Percentiles rank a stretch among this genome's conserved stretches.
Conservation (phyloP, 2,888 invertebrate genomes). For the Melipona bicolor region DNA sequence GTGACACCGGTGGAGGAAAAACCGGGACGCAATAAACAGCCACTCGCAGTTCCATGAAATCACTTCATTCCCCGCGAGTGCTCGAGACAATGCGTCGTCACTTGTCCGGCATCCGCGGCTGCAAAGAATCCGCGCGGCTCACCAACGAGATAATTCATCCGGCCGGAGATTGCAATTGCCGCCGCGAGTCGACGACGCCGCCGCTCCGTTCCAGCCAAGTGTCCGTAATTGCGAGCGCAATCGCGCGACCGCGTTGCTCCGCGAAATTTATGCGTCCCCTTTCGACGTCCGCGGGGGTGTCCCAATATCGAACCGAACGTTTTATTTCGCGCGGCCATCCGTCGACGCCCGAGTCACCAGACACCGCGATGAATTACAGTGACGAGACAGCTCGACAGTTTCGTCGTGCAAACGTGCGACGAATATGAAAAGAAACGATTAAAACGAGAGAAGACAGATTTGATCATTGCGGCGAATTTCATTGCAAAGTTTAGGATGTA, state of each 20-base stretch:
- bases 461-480: too few species aligned
- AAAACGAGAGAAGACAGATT: too few species aligned
- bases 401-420: neutral
- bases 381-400: neutral
- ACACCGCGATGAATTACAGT: too few species aligned
- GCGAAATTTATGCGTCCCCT: slow-evolving; percentile 70
- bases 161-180: slow-evolving; percentile 15
- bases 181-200: neutral
- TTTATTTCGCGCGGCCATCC: slow-evolving; percentile 62
- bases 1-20: neutral
- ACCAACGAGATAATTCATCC: slow-evolving; percentile 46
- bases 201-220: slow-evolving; percentile 13
- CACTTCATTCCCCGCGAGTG: slow-evolving; percentile 28
- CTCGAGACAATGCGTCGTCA: slow-evolving; percentile 52
- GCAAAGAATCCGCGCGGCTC: slow-evolving; percentile 35
- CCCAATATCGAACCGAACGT: neutral
- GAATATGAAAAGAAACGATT: neutral
- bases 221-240: slow-evolving; percentile 35
- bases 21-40: slow-evolving; percentile 27
- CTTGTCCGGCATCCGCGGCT: slow-evolving; percentile 26
- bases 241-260: slow-evolving; percentile 51
- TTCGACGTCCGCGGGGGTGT: slow-evolving; percentile 48
- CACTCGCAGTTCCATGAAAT: slow-evolving; percentile 27
- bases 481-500: too few species aligned
- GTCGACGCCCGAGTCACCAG: slow-evolving; percentile 9